A percentile compares a stretch with the other conserved stretches of the same genome.
These are phyloP conservation scores for Aphidius gifuensis DNA, from an alignment of 1,140 invertebrate species.

Conservation along the genomic window DNA sequence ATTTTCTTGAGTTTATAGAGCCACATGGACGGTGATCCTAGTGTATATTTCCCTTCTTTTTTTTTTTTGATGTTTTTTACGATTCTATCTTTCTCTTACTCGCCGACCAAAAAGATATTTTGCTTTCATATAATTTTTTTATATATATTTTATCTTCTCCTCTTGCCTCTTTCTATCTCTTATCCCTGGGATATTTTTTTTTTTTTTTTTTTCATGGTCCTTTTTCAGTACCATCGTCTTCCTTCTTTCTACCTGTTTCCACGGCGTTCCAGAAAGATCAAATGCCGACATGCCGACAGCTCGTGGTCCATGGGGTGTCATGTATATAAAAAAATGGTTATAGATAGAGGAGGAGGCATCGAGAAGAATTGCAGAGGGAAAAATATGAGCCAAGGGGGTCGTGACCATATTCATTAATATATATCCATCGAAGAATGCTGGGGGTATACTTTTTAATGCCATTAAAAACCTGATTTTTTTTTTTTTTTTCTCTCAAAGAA, in stretches of 20 bases:
- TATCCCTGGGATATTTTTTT: neutral
- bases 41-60: conserved; percentile 3
- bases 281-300: conserved; percentile 25
- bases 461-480: neutral
- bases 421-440: conserved; percentile 15
- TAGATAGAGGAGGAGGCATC: neutral
- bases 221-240: neutral
- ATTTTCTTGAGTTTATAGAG: conserved; percentile 28
- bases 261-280: conserved; percentile 20
- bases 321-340: conserved; percentile 15
- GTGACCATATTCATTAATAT: conserved; percentile 24
- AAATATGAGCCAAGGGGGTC: conserved; percentile 9
- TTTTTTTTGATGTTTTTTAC: neutral
- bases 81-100: neutral
- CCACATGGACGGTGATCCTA: conserved; percentile 6
- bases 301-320: conserved; percentile 28
- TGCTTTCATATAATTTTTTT: no score
- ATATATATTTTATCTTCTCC: neutral
- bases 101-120: neutral
- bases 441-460: conserved; percentile 22
- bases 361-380: no score
- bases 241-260: conserved; percentile 20
- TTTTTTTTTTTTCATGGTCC: neutral
- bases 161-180: neutral
- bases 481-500: neutral